Evolutionary conservation across 1,140 invertebrate genomes (phyloP), one percentile per base, ranked within the genome.

Genomic region (Ditylenchus dipsaci): DNA sequence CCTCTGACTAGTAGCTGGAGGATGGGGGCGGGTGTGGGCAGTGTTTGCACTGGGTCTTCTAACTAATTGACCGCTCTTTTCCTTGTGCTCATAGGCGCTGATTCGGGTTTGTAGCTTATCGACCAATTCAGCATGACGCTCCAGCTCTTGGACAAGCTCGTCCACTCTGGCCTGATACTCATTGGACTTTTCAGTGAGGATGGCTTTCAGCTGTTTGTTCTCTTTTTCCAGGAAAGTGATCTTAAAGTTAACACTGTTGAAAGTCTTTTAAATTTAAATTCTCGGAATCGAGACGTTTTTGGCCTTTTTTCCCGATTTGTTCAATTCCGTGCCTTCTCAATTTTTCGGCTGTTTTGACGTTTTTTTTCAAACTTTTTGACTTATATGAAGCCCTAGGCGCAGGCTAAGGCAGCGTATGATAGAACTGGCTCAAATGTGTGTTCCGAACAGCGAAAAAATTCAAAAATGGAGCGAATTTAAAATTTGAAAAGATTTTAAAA

Each of bases 121-220:
- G 27, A 75, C 71, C 26, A 77, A 49, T 15, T 75, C 76, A 17
- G 69, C 61, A 7, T 78, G 58, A 19, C 76, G n/a, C 17, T 76
- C 73, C 76, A 75, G 56, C 17, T 75, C 73, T 15, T 33, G 19
- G 1, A 76, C 26, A 27, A 75, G 33, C n/a, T 75, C 76, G 42
- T 63, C 60, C 8, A 75, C 61, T 21, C 59, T 58, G 11, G 53
- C 45, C 33, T 77, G 53, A 61, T 66, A 70, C 26, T 60, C 75
- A 9, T 21, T 53, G 7, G 26, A 60, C n/a, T 47, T 76, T 15
- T 76, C 73, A 29, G 42, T 27, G 17, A 75, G 33, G 7, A 45
- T 19, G 5, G 60, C 63, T 47, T 45, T 57, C 29, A 75, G 30
- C 9, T 63, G 45, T 53, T 73, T 76, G 63, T 75, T 75, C 8